Base-by-base conservation (phyloP, 2,113 vertebrate genomes). In the Menidia beryllina region DNA sequence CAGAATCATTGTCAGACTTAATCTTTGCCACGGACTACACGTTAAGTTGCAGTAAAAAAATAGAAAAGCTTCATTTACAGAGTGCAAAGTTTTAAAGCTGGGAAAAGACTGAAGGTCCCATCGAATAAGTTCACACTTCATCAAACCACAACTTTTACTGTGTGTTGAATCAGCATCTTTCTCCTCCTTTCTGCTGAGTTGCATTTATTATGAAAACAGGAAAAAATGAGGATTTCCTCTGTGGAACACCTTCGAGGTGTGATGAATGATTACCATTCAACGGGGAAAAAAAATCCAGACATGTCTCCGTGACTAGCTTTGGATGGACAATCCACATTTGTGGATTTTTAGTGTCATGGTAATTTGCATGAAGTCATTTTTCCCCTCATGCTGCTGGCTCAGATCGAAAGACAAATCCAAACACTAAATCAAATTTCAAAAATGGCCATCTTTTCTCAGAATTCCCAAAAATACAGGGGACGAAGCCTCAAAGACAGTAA, bases 181-280 rank as follows among this genome's bases (percentile, higher is more conserved):
- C 19, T 14, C 10, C 14, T 7, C 51, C 20, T 58, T 41, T 6
- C 14, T 62, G 51, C 25, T 14, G 17, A 3, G 39, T 30, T 43
- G 8, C 15, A 2, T 56, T 43, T 48, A 14, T 19, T 39, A 21
- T 59, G 2, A 60, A 50, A 62, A 52, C 9, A 23, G 15, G 15
- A 7, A 2, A 4, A 12, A 25, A n/a, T 4, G 17, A 50, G 17
- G 0, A 23, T 63, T 79, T 74, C 56, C 66, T 67, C 48, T 53
- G n/a, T 11, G 24, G 34, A 43, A 21, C 15, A 72, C 23, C 51
- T 36, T 15, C 55, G 30, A 48, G 20, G 53, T 79, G 51, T 79
- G 69, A 79, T 63, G 61, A 78, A 54, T 62, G 60, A 69, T 65
- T 59, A 57, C 8, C 11, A 12, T 21, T 19, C 1, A 15, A 25